These are phyloP conservation scores for Dufourea novaeangliae DNA, from an alignment of 1,140 invertebrate species.

Conservation along the genomic window DNA sequence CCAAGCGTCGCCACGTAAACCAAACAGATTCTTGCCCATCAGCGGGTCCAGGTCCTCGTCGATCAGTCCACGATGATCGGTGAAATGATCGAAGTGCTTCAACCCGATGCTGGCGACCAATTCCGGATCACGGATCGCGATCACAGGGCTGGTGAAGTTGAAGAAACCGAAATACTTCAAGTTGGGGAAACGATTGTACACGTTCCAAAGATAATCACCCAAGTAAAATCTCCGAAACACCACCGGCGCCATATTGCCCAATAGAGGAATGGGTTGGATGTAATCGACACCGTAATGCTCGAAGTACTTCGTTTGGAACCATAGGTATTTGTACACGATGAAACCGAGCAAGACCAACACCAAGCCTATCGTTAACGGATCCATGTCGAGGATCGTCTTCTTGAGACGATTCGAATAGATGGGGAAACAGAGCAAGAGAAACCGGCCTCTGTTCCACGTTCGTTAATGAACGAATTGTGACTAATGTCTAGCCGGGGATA, in stretches of 20 bases:
- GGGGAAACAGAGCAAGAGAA: no score
- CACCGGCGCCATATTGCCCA: constrained; percentile 34
- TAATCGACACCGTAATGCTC: background rate
- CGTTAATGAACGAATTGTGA: no score
- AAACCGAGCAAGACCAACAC: background rate
- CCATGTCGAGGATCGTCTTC: constrained; percentile 1
- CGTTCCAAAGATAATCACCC: background rate
- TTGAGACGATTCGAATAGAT: no score
- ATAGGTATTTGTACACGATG: background rate
- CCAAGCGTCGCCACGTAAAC: constrained; percentile 25
- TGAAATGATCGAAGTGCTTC: constrained; percentile 51
- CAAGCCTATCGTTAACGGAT: background rate
- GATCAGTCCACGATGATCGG: constrained; percentile 19
- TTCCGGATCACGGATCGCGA: constrained; percentile 43
- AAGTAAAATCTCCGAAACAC: background rate
- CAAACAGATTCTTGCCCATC: constrained; percentile 30
- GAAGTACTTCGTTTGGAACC: background rate
- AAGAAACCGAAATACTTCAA: constrained; percentile 45
- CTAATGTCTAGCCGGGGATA: no score
- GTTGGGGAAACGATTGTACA: constrained; percentile 15
- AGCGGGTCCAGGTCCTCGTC: constrained; percentile 15
- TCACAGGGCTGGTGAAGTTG: background rate
- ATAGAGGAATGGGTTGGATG: background rate
- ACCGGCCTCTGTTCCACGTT: no score
- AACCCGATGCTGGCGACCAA: constrained; percentile 26